A percentile compares a stretch with the other conserved stretches of the same genome.
phyloP scores from a whole-genome alignment of 2,888 invertebrate genomes.

The Actias luna region DNA sequence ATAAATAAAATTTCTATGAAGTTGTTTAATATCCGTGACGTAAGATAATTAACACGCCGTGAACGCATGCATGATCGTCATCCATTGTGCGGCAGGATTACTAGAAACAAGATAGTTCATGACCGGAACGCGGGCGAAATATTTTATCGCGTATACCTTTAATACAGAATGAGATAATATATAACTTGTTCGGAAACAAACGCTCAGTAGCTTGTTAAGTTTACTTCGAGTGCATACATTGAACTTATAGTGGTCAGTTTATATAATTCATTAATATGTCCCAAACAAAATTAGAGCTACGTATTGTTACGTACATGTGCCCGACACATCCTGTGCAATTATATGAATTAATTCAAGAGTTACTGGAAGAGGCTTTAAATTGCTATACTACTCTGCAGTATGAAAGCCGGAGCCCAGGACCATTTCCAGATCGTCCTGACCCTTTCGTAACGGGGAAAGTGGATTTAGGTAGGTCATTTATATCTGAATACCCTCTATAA shows the following conservation, averaged over 20 bases:
- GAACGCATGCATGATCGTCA: conserved; percentile 32
- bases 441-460: conserved; percentile 78
- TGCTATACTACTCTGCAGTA: conserved; percentile 79
- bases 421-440: conserved; percentile 72
- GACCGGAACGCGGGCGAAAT: conserved; percentile 44
- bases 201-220: conserved; percentile 12
- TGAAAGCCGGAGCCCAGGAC: conserved; percentile 82
- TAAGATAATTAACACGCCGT: conserved; percentile 26
- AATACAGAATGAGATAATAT: conserved; percentile 16
- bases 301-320: conserved; percentile 83
- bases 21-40: conserved; percentile 3
- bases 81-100: conserved; percentile 28
- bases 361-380: conserved; percentile 76
- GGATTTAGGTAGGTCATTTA: conserved; percentile 79
- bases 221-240: neutral
- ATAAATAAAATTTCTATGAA: neutral
- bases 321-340: conserved; percentile 83
- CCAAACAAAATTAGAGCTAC: conserved; percentile 60
- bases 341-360: conserved; percentile 79
- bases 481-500: conserved; percentile 7
- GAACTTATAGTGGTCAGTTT: neutral
- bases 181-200: conserved; percentile 11
- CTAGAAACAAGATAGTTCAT: conserved; percentile 43
- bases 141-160: conserved; percentile 38
- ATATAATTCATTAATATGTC: conserved; percentile 47